A percentile compares a stretch with the other conserved stretches of the same genome.
Conservation (phyloP, 2,888 invertebrate species). For the Helicoverpa assulta region DNA sequence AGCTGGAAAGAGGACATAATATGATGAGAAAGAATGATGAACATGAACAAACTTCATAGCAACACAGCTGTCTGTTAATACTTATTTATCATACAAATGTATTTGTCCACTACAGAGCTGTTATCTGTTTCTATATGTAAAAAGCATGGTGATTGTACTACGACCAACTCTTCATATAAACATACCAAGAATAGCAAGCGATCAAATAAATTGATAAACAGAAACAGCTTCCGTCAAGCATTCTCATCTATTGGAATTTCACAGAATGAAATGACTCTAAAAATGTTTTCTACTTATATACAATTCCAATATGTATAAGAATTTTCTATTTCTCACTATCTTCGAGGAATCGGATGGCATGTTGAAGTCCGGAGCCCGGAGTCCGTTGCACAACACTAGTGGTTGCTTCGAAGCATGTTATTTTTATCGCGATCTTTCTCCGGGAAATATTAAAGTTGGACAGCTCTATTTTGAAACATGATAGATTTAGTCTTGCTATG, state of each 20-base stretch:
- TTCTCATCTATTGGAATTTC: neutral
- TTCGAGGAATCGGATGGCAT: slow-evolving; percentile 23
- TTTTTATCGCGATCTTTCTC: slow-evolving; percentile 44
- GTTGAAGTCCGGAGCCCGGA: slow-evolving; percentile 2
- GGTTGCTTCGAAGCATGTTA: slow-evolving; percentile 21
- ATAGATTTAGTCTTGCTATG: slow-evolving; percentile 29
- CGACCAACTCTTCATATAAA: no score
- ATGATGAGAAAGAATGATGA: no score
- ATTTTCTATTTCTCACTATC: slow-evolving; percentile 38
- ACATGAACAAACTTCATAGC: no score
- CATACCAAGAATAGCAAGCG: no score
- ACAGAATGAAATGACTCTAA: neutral
- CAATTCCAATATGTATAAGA: slow-evolving; percentile 9
- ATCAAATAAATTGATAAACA: no score
- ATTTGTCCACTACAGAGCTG: no score
- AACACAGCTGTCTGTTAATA: no score
- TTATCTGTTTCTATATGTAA: no score
- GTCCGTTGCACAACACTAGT: slow-evolving; percentile 47
- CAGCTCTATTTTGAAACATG: slow-evolving; percentile 54
- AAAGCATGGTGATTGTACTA: no score
- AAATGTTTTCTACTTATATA: neutral
- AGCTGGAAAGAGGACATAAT: no score
- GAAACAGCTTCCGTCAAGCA: neutral
- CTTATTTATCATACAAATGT: no score
- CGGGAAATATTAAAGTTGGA: slow-evolving; percentile 50